Evolutionary conservation across 1,140 invertebrate genomes (phyloP).

Genomic region (Drosophila tropicalis): DNA sequence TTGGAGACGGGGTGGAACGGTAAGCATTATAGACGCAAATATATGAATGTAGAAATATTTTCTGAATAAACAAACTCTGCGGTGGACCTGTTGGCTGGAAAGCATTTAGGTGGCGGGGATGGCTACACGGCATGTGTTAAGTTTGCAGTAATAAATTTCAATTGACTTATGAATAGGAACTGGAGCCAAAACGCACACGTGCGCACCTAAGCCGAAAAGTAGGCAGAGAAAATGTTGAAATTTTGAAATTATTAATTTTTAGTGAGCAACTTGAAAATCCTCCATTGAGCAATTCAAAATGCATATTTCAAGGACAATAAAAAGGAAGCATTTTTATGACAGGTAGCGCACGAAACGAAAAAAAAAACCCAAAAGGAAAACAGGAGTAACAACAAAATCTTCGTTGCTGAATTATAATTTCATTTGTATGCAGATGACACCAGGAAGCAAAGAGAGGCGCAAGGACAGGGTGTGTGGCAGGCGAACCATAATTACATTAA

Average conservation of each 20-base stretch:
- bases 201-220: constrained; percentile 30
- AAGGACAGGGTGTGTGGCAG: not conserved
- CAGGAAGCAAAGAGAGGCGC: not conserved
- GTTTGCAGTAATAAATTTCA: constrained; percentile 61
- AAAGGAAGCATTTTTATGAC: constrained; percentile 51
- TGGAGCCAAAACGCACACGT: constrained; percentile 44
- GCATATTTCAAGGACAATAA: constrained; percentile 8
- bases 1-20: not conserved
- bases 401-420: constrained; percentile 63
- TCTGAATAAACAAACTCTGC: constrained; percentile 5
- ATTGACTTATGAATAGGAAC: constrained; percentile 64
- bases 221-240: constrained; percentile 31
- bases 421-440: constrained; percentile 66
- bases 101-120: not conserved
- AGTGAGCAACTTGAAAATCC: constrained; percentile 5
- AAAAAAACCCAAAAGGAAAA: not conserved
- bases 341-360: constrained; percentile 11
- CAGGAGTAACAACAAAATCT: constrained; percentile 12
- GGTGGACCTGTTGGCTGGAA: not conserved
- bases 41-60: not conserved
- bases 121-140: constrained; percentile 31
- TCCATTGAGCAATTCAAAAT: constrained; percentile 13
- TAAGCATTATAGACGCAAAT: constrained; percentile 4
- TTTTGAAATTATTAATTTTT: constrained; percentile 26
- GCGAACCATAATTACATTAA: constrained; percentile 61